Percentiles rank a stretch among this genome's conserved stretches.
phyloP scores from a whole-genome alignment of 2,113 vertebrate species.

The Nycticorax nycticorax region DNA sequence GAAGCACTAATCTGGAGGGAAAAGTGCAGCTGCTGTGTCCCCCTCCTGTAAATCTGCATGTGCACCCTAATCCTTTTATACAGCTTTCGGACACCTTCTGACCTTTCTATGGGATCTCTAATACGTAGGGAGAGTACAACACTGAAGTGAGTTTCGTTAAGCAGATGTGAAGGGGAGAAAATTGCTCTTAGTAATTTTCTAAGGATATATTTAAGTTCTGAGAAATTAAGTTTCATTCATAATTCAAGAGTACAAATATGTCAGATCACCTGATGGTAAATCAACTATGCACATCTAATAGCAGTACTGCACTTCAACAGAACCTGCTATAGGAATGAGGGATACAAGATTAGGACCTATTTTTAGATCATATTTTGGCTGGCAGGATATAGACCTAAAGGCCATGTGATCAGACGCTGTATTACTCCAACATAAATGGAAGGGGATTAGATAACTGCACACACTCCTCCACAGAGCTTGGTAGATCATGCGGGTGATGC shows the following conservation, averaged over 20 bases:
- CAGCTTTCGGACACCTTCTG: neutral
- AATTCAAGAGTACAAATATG: slow-evolving; percentile 37
- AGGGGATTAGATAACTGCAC: neutral
- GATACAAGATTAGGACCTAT: neutral
- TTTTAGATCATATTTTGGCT: neutral
- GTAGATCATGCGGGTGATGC: neutral
- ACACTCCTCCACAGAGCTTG: neutral
- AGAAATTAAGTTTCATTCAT: slow-evolving; percentile 27
- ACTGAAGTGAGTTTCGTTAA: neutral
- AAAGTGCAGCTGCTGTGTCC: neutral
- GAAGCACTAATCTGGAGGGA: neutral
- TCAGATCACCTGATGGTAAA: neutral
- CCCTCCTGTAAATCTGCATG: neutral
- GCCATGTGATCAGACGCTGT: neutral
- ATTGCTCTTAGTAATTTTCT: slow-evolving; percentile 3
- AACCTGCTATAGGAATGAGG: neutral
- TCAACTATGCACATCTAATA: neutral
- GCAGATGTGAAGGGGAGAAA: neutral
- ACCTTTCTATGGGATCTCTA: neutral
- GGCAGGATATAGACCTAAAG: neutral
- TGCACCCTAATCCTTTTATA: neutral
- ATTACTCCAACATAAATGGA: neutral
- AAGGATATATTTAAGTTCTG: slow-evolving; percentile 11
- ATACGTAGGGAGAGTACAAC: neutral
- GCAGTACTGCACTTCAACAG: neutral